phyloP scores from a whole-genome alignment of 2,888 invertebrate species.

The Resseliella maxima region DNA sequence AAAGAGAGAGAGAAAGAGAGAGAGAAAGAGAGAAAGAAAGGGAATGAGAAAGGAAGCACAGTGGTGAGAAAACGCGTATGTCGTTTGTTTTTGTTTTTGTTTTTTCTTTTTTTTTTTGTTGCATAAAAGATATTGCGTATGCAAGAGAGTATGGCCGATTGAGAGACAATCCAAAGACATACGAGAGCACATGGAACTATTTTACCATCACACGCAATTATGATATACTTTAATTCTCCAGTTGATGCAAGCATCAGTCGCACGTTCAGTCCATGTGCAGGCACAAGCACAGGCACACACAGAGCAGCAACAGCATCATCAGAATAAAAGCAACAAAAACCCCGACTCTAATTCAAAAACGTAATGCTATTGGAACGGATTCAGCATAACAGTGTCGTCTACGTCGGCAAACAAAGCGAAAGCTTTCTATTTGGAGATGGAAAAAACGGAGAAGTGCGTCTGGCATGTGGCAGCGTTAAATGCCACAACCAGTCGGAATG shows the following conservation, averaged over 20 bases:
- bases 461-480: constrained; percentile 1
- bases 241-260: constrained; percentile 27
- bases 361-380: neutral
- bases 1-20: neutral
- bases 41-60: too few species aligned
- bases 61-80: too few species aligned
- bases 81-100: too few species aligned
- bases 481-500: neutral
- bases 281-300: neutral
- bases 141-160: neutral
- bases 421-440: constrained; percentile 22
- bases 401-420: constrained; percentile 4
- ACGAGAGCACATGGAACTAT: constrained; percentile 25
- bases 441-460: constrained; percentile 38
- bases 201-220: neutral
- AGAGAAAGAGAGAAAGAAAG: neutral
- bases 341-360: neutral
- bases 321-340: neutral
- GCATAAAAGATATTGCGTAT: constrained; percentile 37
- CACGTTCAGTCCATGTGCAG: neutral
- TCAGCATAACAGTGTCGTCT: too few species aligned
- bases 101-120: neutral
- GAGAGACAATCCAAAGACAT: neutral
- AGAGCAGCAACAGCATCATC: neutral
- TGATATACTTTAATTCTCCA: constrained; percentile 42